Conservation (phyloP, 1,140 invertebrate species). For the Mercenaria mercenaria region DNA sequence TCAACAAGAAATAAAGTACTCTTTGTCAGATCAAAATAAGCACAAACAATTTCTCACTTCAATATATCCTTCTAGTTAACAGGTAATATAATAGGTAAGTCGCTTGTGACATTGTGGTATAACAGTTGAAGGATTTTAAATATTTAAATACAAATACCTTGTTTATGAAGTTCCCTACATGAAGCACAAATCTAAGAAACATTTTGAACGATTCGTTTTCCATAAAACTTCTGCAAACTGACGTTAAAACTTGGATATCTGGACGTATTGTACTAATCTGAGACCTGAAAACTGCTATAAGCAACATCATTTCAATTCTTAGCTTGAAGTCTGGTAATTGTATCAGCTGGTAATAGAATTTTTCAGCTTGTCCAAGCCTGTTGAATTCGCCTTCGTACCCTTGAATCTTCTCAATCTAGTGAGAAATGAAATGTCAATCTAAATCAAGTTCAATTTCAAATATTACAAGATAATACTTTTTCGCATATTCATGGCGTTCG, state of each 20-base stretch:
- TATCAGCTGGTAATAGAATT: constrained; percentile 84
- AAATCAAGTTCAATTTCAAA: too few relatives aligned
- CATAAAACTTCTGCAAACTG: constrained; percentile 77
- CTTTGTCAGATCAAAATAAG: too few relatives aligned
- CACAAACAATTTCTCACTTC: too few relatives aligned
- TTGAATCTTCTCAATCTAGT: constrained; percentile 79
- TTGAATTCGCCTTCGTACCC: constrained; percentile 79
- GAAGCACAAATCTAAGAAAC: constrained; percentile 82
- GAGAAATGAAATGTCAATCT: too few relatives aligned
- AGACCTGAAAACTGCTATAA: constrained; percentile 88
- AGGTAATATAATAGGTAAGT: too few relatives aligned
- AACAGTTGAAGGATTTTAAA: too few relatives aligned
- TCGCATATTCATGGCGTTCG: too few relatives aligned
- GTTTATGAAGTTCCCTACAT: constrained; percentile 85
- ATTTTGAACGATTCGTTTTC: constrained; percentile 81
- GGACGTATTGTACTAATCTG: constrained; percentile 79
- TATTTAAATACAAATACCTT: too few relatives aligned
- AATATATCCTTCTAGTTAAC: too few relatives aligned
- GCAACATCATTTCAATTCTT: constrained; percentile 96
- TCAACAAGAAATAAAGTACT: too few relatives aligned
- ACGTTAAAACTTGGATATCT: constrained; percentile 78
- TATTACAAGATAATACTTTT: too few relatives aligned
- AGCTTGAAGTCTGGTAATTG: constrained; percentile 89
- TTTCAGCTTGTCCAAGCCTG: constrained; percentile 81
- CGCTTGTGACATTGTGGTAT: too few relatives aligned